These are phyloP conservation scores for Brachyptera risi DNA, from an alignment of 2,888 invertebrate species.

Conservation along the genomic window DNA sequence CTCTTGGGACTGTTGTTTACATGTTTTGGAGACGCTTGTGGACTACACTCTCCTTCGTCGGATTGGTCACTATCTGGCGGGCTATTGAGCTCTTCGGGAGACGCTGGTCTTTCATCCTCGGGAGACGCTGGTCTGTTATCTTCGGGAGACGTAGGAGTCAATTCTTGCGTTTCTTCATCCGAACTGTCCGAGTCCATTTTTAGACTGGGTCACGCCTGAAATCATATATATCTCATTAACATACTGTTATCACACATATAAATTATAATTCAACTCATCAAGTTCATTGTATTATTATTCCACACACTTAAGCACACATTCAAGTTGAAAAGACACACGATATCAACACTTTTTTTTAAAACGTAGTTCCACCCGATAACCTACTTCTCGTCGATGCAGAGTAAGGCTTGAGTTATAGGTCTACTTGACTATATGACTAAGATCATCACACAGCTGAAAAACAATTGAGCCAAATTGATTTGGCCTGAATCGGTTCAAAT, in stretches of 20 bases:
- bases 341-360: too few species aligned
- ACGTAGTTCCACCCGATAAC: too few species aligned
- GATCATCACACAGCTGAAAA: too few species aligned
- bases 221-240: background rate
- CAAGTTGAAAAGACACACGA: too few species aligned
- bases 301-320: too few species aligned
- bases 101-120: background rate
- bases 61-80: constrained; percentile 11
- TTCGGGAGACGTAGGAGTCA: constrained; percentile 7
- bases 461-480: too few species aligned
- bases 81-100: constrained; percentile 6
- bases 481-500: too few species aligned
- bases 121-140: background rate
- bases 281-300: too few species aligned
- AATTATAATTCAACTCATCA: background rate
- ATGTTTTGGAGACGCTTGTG: background rate
- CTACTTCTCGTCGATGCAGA: too few species aligned
- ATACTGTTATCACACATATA: background rate
- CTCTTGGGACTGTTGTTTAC: background rate
- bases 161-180: constrained; percentile 23
- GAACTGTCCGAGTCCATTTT: constrained; percentile 33
- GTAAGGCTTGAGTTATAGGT: too few species aligned
- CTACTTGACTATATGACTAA: too few species aligned
- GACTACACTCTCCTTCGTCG: background rate
- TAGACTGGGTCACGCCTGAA: constrained; percentile 20